phyloP scores from a whole-genome alignment of 1,140 invertebrate species.

The Adoxophyes honmai region DNA sequence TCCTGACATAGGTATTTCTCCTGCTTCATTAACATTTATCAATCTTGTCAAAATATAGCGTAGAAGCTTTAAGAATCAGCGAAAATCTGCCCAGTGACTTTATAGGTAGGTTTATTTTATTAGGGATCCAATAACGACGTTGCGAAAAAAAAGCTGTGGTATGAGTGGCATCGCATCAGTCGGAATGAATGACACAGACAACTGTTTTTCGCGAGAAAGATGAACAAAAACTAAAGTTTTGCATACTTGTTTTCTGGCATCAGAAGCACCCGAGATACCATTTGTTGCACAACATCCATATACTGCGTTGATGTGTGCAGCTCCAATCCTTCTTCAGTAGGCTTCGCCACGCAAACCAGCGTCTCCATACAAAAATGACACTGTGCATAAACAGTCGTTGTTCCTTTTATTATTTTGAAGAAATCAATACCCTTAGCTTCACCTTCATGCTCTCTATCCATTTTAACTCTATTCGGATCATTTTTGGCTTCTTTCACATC shows the following conservation, averaged over 20 bases:
- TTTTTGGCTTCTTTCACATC: slow-evolving; percentile 42
- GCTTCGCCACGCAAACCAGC: slow-evolving; percentile 78
- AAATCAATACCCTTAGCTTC: slow-evolving; percentile 41
- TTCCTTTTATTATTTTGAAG: slow-evolving; percentile 53
- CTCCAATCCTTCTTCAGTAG: slow-evolving; percentile 81
- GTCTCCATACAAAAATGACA: slow-evolving; percentile 76
- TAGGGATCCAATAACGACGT: too few species aligned
- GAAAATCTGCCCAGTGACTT: too few species aligned
- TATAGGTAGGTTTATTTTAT: too few species aligned
- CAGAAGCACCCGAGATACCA: slow-evolving; percentile 75
- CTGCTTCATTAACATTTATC: too few species aligned
- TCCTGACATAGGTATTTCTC: too few species aligned
- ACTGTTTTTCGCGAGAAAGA: background rate
- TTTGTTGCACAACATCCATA: slow-evolving; percentile 77
- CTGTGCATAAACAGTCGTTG: slow-evolving; percentile 48
- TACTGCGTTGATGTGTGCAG: slow-evolving; percentile 80
- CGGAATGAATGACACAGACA: too few species aligned
- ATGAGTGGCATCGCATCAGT: background rate
- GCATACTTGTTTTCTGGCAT: slow-evolving; percentile 44
- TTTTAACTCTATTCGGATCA: slow-evolving; percentile 30
- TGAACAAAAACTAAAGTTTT: too few species aligned
- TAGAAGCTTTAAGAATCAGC: too few species aligned
- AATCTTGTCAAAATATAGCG: too few species aligned
- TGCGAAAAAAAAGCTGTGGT: too few species aligned
- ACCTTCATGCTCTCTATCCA: background rate